A percentile compares a stretch with the other conserved stretches of the same genome.
Conservation (phyloP, 1,140 invertebrate genomes). For the Bemisia tabaci region DNA sequence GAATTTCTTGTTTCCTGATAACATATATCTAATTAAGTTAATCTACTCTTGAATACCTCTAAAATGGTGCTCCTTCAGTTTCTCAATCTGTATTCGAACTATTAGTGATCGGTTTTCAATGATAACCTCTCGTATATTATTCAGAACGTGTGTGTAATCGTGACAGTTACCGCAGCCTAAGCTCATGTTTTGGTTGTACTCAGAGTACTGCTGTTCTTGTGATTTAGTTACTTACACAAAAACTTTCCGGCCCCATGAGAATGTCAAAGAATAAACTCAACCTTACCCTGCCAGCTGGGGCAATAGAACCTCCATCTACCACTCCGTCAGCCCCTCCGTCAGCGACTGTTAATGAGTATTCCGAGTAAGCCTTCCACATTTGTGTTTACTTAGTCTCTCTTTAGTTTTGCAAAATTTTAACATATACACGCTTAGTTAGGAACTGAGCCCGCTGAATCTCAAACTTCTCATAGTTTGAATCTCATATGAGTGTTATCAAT, state of each 20-base stretch:
- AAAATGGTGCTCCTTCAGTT: no score
- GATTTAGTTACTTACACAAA: not conserved
- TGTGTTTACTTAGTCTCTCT: constrained; percentile 10
- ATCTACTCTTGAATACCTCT: no score
- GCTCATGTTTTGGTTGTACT: not conserved
- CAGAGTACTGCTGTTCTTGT: not conserved
- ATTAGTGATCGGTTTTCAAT: no score
- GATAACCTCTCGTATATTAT: not conserved
- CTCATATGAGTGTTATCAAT: no score
- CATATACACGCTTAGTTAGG: no score
- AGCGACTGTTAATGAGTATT: constrained; percentile 26
- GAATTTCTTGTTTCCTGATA: no score
- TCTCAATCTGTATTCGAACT: no score
- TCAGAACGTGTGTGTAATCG: not conserved
- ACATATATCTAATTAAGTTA: no score
- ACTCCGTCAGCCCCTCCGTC: constrained; percentile 50
- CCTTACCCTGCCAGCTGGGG: constrained; percentile 73
- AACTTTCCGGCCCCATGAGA: constrained; percentile 4
- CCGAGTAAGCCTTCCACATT: constrained; percentile 6
- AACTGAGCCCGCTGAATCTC: no score
- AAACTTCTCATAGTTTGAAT: no score
- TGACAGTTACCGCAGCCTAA: not conserved
- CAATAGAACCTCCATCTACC: constrained; percentile 60
- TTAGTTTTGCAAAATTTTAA: no score
- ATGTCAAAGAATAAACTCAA: constrained; percentile 93